Conservation (phyloP, 2,113 vertebrate species). For the Oryzias curvinotus region DNA sequence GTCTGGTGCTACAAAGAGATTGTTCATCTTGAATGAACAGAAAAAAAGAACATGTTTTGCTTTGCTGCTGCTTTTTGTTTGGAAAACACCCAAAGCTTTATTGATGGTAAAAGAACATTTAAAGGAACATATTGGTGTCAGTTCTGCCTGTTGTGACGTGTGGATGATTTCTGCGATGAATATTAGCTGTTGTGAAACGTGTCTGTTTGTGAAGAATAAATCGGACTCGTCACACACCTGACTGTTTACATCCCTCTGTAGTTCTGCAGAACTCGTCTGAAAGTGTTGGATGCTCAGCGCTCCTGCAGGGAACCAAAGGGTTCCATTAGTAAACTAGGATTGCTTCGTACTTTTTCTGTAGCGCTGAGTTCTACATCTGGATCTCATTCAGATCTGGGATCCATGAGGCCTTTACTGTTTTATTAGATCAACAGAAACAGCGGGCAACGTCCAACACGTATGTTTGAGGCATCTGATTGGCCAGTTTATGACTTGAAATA, state of each 20-base stretch:
- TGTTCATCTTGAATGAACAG: constrained; percentile 40
- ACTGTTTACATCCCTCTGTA: background rate
- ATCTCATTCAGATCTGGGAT: no score
- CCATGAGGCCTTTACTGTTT: no score
- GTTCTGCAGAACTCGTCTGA: no score
- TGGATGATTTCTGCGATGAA: constrained; percentile 26
- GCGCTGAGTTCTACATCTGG: no score
- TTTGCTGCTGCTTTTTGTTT: constrained; percentile 55
- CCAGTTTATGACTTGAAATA: no score
- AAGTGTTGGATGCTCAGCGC: no score
- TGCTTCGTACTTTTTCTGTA: no score
- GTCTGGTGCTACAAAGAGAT: constrained; percentile 73
- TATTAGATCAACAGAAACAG: no score
- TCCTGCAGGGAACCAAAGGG: no score
- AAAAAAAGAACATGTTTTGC: constrained; percentile 19
- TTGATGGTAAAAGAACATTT: constrained; percentile 3
- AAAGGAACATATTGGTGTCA: constrained; percentile 19
- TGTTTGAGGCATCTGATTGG: no score
- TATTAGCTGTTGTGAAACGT: constrained; percentile 8
- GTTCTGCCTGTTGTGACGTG: constrained; percentile 16
- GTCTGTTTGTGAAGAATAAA: constrained; percentile 11
- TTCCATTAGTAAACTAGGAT: no score
- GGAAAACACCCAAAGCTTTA: constrained; percentile 32
- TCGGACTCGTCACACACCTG: background rate
- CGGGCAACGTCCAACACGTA: no score